These are phyloP conservation scores for Branchinecta sandiegonensis DNA, from an alignment of 2,888 invertebrate genomes.

Conservation along the genomic window DNA sequence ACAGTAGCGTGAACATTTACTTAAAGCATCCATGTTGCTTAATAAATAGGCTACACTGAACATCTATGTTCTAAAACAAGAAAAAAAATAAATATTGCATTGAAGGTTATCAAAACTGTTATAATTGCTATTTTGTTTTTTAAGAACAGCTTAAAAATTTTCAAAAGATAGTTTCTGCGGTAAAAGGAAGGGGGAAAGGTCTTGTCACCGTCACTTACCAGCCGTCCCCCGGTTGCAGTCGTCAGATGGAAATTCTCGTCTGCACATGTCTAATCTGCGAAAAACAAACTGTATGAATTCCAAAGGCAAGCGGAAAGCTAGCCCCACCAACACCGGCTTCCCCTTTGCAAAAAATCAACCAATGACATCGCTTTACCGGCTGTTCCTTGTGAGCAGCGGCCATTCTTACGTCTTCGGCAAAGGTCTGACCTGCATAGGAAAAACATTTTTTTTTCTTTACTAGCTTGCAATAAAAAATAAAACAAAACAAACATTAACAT, in stretches of 20 bases:
- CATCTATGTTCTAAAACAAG: too few relatives aligned
- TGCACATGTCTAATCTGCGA: slow-evolving; percentile 97
- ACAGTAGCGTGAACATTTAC: too few relatives aligned
- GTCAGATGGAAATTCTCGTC: slow-evolving; percentile 83
- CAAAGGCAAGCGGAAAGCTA: neutral
- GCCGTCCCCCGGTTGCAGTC: slow-evolving; percentile 96
- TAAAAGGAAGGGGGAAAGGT: neutral
- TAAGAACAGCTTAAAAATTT: neutral
- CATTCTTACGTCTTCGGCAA: slow-evolving; percentile 91
- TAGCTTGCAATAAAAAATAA: too few relatives aligned
- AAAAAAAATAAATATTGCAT: too few relatives aligned
- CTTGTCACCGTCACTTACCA: slow-evolving; percentile 51
- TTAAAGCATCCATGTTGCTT: too few relatives aligned
- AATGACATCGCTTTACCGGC: slow-evolving; percentile 57
- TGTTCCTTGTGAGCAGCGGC: slow-evolving; percentile 94
- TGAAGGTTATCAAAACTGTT: too few relatives aligned
- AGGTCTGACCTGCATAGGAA: slow-evolving; percentile 72
- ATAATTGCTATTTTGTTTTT: neutral
- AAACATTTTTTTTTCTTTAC: too few relatives aligned
- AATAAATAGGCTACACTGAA: too few relatives aligned
- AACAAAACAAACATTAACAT: too few relatives aligned
- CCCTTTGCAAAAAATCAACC: slow-evolving; percentile 18
- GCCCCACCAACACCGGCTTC: neutral
- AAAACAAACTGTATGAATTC: slow-evolving; percentile 24
- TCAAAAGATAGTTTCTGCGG: neutral